Evolutionary conservation across 2,797 vertebrate species (phyloP), one percentile per base, ranked within the genome.

Genomic region (Sebastiscus tertius): DNA sequence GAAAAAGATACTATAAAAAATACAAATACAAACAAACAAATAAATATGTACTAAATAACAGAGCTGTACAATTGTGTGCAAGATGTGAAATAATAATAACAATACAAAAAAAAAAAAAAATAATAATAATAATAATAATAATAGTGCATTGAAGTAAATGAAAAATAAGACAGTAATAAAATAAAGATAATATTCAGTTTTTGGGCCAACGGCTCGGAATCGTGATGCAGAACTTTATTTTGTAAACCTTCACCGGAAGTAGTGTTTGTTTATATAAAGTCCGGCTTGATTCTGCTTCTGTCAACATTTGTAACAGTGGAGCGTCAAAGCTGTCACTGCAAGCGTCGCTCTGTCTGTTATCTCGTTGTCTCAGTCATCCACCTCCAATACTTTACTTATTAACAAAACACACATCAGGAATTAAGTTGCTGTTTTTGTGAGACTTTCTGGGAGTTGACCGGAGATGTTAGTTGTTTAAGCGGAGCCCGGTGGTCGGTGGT

Each of bases 191-290:
- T 42, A 42, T 42, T 42, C 12, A 3, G 14, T 42, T 42, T 39
- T 16, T 16, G 14, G 14, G 46, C 18, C 18, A 52, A 18, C 18
- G 18, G 6, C 11, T 13, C 4, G 3, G n/a, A 18, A 1, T 52
- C 4, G 6, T 9, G 12, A 26, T 24, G 5, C 2, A 4, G 7
- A 59, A 0, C 22, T 20, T 83, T 84, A 83, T 80, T 89, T 87
- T 88, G 79, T n/a, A 79, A 74, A 49, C 0, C 14, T 0, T 7
- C 6, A 24, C 73, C 83, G 86, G 88, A 91, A 82, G 66, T 80
- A 82, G 66, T 80, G 0, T 0, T 1, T 2, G 1, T 18, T 6
- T n/a, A n/a, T n/a, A 52, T 20, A 8, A 9, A 8, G 4, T 16
- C 42, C 1, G 13, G 46, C 46, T 52, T 52, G 8, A 8, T 26